Percentiles rank a stretch among this genome's conserved stretches.
Evolutionary conservation across 1,140 invertebrate genomes (phyloP).

Genomic region (Ruditapes philippinarum): DNA sequence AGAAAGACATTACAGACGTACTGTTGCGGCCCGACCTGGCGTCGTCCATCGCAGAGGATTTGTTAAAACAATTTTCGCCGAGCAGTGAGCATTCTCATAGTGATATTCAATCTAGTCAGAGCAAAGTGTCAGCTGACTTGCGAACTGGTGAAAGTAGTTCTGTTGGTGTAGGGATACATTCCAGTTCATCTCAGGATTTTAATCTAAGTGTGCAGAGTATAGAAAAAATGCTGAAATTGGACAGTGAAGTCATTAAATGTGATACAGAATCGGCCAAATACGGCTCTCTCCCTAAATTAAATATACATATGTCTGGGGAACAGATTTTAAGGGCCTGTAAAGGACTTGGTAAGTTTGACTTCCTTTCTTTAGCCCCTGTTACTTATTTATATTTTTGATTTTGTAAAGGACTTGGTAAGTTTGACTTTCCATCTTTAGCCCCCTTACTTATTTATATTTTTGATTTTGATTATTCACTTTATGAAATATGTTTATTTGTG

Average conservation of each 20-base stretch:
- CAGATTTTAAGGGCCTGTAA: constrained; percentile 87
- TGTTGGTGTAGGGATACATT: constrained; percentile 47
- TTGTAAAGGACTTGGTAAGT: too few relatives aligned
- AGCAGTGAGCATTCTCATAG: constrained; percentile 38
- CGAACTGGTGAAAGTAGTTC: constrained; percentile 37
- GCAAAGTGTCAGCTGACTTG: not conserved
- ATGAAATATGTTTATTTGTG: too few relatives aligned
- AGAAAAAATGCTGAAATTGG: constrained; percentile 54
- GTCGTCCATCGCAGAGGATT: constrained; percentile 79
- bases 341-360: constrained; percentile 76
- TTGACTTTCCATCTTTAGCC: too few relatives aligned
- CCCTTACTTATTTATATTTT: too few relatives aligned
- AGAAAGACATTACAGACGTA: constrained; percentile 76
- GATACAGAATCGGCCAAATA: constrained; percentile 59
- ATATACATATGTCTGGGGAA: constrained; percentile 85
- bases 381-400: too few relatives aligned
- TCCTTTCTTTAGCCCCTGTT: too few relatives aligned
- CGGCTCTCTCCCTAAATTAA: constrained; percentile 48
- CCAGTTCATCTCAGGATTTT: constrained; percentile 60
- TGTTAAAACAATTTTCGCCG: constrained; percentile 78
- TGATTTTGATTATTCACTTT: too few relatives aligned
- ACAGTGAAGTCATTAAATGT: constrained; percentile 56
- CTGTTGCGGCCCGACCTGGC: constrained; percentile 74
- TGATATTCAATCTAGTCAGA: constrained; percentile 62
- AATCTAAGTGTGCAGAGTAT: constrained; percentile 31